These are phyloP conservation scores for Cephus spinipes DNA, from an alignment of 2,888 invertebrate species.

Conservation along the genomic window DNA sequence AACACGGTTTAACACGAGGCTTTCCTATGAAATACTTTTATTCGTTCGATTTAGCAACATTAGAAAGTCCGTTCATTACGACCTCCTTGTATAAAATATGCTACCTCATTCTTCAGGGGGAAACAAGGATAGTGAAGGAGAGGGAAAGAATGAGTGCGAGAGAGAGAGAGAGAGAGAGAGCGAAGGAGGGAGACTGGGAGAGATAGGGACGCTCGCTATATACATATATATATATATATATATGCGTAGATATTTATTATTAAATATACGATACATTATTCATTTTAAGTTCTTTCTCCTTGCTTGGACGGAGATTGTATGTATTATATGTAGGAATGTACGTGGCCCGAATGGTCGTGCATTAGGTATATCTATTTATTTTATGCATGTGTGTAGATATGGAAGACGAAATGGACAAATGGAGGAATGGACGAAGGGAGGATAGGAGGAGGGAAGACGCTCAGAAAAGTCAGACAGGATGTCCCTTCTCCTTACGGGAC, in stretches of 20 bases:
- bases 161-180: constrained; percentile 20
- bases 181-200: constrained; percentile 4
- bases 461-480: background rate
- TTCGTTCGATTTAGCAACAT: constrained; percentile 18
- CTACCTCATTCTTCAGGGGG: constrained; percentile 54
- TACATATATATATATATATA: constrained; percentile 11
- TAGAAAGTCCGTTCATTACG: constrained; percentile 63
- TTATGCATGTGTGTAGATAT: background rate
- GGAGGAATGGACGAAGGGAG: background rate
- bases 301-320: constrained; percentile 57
- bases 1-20: background rate
- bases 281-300: constrained; percentile 66
- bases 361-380: constrained; percentile 9
- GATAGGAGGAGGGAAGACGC: background rate
- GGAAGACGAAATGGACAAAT: background rate
- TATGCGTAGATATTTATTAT: constrained; percentile 54
- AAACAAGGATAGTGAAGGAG: constrained; percentile 9
- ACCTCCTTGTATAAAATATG: constrained; percentile 61
- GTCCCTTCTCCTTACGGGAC: background rate
- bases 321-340: constrained; percentile 40
- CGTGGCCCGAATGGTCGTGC: background rate
- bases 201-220: constrained; percentile 20
- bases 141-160: constrained; percentile 17
- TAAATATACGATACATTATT: constrained; percentile 68
- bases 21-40: constrained; percentile 7